Conservation (phyloP, 2,797 vertebrate genomes). For the Limnodromus scolopaceus region DNA sequence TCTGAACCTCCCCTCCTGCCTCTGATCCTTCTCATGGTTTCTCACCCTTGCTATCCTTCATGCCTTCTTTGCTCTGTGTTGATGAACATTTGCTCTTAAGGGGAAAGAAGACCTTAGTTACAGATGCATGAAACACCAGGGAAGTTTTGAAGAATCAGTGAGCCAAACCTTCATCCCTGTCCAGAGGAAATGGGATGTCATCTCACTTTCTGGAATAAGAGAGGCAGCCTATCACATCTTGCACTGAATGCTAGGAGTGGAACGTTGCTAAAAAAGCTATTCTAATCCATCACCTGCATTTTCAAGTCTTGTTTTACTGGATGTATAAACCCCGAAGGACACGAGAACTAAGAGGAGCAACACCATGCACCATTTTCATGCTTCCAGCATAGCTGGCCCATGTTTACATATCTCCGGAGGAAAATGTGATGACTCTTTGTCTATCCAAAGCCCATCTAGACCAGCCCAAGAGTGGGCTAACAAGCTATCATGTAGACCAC, state of each 20-base stretch:
- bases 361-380: neutral
- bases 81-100: slow-evolving; percentile 28
- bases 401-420: neutral
- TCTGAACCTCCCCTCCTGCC: neutral
- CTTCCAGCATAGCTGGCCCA: neutral
- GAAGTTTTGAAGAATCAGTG: slow-evolving; percentile 15
- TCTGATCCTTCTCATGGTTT: neutral
- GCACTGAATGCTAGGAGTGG: neutral
- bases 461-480: neutral
- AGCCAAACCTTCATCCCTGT: neutral
- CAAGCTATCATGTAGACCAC: neutral
- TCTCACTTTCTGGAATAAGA: slow-evolving; percentile 24
- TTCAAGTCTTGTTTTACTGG: slow-evolving; percentile 26
- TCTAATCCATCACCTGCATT: neutral
- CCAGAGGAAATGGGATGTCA: slow-evolving; percentile 5
- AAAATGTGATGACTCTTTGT: neutral
- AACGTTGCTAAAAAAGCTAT: neutral
- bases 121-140: neutral
- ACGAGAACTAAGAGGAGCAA: neutral
- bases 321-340: neutral
- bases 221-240: neutral
- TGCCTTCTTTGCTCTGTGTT: slow-evolving; percentile 1
- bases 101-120: slow-evolving; percentile 18
- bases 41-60: neutral
- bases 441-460: neutral